Evolutionary conservation across 2,888 invertebrate genomes (phyloP).

Genomic region (Caenorhabditis drosophilae): DNA sequence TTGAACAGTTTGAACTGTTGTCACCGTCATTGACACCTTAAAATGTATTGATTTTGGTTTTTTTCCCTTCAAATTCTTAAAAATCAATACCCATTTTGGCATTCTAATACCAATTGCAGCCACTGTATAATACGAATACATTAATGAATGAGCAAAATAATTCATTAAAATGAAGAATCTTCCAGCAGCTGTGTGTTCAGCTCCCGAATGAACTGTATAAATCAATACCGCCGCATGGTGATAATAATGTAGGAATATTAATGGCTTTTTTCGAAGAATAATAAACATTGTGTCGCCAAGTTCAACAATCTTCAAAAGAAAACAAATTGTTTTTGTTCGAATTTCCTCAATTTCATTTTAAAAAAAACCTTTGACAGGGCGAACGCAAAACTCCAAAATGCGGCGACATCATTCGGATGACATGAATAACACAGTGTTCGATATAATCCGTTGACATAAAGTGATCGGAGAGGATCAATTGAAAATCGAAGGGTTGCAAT

Average conservation of each 20-base stretch:
- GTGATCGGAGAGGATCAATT: slow-evolving; percentile 59
- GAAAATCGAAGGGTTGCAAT: slow-evolving; percentile 70
- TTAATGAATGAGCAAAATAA: slow-evolving; percentile 72
- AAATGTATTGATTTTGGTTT: not conserved
- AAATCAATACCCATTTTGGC: slow-evolving; percentile 72
- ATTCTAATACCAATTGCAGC: slow-evolving; percentile 69
- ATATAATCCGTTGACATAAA: slow-evolving; percentile 49
- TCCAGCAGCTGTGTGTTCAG: slow-evolving; percentile 68
- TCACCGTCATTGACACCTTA: slow-evolving; percentile 61
- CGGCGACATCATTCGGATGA: slow-evolving; percentile 56
- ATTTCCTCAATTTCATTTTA: too few relatives aligned
- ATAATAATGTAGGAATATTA: slow-evolving; percentile 68
- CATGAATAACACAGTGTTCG: slow-evolving; percentile 62
- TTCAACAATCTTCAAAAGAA: slow-evolving; percentile 66
- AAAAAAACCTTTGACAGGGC: slow-evolving; percentile 67
- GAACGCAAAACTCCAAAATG: slow-evolving; percentile 62
- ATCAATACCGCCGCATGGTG: slow-evolving; percentile 69
- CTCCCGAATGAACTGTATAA: slow-evolving; percentile 68
- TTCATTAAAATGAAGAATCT: slow-evolving; percentile 71
- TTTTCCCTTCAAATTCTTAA: not conserved
- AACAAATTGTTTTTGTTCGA: too few relatives aligned
- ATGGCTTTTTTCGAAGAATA: slow-evolving; percentile 62
- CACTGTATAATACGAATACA: slow-evolving; percentile 73
- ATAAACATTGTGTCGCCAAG: slow-evolving; percentile 68
- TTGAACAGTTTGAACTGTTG: slow-evolving; percentile 64